Percentiles rank a stretch among this genome's conserved stretches.
Evolutionary conservation across 2,888 invertebrate species (phyloP).

Genomic region (Hirtodrosophila alboralis): DNA sequence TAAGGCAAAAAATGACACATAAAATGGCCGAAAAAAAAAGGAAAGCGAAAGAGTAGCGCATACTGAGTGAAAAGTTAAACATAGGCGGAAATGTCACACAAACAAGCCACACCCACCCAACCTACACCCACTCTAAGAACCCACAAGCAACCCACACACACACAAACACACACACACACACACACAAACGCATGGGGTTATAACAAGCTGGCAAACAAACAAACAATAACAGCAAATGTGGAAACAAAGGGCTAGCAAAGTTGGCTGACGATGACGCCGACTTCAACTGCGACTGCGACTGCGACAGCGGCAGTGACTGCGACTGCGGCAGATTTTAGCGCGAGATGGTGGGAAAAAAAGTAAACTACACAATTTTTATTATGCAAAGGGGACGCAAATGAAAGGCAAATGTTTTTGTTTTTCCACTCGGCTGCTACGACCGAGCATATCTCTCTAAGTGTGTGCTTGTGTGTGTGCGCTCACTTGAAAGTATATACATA

Average conservation of each 20-base stretch:
- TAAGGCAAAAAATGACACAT: conserved; percentile 66
- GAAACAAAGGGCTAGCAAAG: conserved; percentile 75
- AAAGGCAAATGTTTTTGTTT: conserved; percentile 78
- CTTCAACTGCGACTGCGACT: conserved; percentile 13
- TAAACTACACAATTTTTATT: conserved; percentile 78
- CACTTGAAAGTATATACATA: conserved; percentile 74
- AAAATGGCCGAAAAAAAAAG: conserved; percentile 62
- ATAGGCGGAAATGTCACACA: conserved; percentile 77
- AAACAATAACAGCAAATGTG: conserved; percentile 69
- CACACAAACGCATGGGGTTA: conserved; percentile 32
- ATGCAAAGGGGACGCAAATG: conserved; percentile 78
- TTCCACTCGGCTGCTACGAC: conserved; percentile 49
- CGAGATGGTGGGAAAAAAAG: conserved; percentile 39
- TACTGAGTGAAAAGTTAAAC: conserved; percentile 73
- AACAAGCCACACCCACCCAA: conserved; percentile 60
- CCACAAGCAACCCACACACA: conserved; percentile 34
- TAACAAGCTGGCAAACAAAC: conserved; percentile 67
- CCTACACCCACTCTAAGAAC: no score
- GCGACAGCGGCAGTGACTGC: conserved; percentile 9
- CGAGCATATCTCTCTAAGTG: conserved; percentile 6
- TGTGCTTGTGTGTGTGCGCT: conserved; percentile 45
- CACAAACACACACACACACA: conserved; percentile 25
- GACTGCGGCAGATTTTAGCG: conserved; percentile 24
- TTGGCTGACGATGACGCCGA: conserved; percentile 42
- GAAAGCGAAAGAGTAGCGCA: conserved; percentile 28